These are phyloP conservation scores for Elgaria multicarinata DNA, from an alignment of 2,113 vertebrate species.

Conservation along the genomic window DNA sequence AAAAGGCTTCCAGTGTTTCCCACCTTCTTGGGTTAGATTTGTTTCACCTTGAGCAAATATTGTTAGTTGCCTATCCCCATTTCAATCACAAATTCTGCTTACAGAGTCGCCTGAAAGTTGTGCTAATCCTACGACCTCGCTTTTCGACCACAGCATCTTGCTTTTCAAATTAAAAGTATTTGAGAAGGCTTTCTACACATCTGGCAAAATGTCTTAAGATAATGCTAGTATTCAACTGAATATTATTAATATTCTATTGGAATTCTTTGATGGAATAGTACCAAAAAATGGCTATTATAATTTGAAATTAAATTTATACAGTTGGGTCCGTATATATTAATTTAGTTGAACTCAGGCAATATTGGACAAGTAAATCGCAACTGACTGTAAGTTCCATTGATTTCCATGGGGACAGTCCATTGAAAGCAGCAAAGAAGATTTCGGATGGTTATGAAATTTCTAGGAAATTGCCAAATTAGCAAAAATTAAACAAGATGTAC, in stretches of 20 bases:
- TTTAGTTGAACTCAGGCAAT: not conserved
- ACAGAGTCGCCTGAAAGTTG: not conserved
- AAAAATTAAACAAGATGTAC: too few species aligned
- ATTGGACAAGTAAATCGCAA: not conserved
- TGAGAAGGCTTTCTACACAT: not conserved
- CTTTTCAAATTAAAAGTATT: not conserved
- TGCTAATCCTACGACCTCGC: not conserved
- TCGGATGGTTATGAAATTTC: too few species aligned
- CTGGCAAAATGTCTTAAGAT: not conserved
- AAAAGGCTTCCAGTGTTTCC: not conserved
- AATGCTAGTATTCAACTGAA: too few species aligned
- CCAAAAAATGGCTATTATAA: not conserved
- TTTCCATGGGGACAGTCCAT: too few species aligned
- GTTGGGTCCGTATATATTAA: not conserved
- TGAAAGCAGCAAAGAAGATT: not conserved
- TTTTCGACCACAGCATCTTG: not conserved
- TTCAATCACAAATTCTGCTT: conserved; percentile 2
- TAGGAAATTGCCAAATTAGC: too few species aligned
- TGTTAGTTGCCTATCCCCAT: not conserved
- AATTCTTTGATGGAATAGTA: not conserved
- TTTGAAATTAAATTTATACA: not conserved
- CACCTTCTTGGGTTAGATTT: not conserved
- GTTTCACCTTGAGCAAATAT: not conserved
- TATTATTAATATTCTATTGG: not conserved
- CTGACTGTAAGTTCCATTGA: not conserved